phyloP scores from a whole-genome alignment of 2,888 invertebrate species.

The Drosophila algonquin region DNA sequence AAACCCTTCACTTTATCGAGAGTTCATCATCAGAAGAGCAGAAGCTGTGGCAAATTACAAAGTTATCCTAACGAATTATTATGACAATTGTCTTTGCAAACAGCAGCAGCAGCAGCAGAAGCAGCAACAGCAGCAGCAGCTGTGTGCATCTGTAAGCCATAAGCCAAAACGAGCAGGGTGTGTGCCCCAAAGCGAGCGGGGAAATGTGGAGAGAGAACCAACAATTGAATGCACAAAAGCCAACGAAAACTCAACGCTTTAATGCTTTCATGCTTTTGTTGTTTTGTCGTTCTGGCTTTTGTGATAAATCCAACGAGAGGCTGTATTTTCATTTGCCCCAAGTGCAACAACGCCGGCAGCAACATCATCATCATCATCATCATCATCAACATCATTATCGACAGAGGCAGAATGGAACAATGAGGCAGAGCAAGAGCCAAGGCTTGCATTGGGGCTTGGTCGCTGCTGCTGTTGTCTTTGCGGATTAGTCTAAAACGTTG shows the following conservation, averaged over 20 bases:
- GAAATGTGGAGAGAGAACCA: slow-evolving; percentile 18
- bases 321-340: slow-evolving; percentile 49
- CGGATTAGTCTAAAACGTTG: slow-evolving; percentile 66
- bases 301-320: slow-evolving; percentile 53
- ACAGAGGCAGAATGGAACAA: slow-evolving; percentile 10
- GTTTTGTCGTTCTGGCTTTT: slow-evolving; percentile 53
- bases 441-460: neutral
- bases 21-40: slow-evolving; percentile 20
- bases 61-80: slow-evolving; percentile 63
- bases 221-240: slow-evolving; percentile 42
- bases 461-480: slow-evolving; percentile 57
- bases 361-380: neutral
- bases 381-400: slow-evolving; percentile 11
- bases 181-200: neutral
- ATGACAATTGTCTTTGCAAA: slow-evolving; percentile 60
- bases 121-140: neutral
- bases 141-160: neutral
- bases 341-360: slow-evolving; percentile 25
- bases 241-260: slow-evolving; percentile 27
- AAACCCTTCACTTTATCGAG: neutral
- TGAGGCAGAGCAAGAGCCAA: slow-evolving; percentile 5
- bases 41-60: slow-evolving; percentile 42
- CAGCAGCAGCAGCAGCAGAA: neutral
- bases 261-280: slow-evolving; percentile 22
- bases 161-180: neutral